Base-by-base conservation (phyloP, 2,797 vertebrate genomes). In the Semaprochilodus insignis region DNA sequence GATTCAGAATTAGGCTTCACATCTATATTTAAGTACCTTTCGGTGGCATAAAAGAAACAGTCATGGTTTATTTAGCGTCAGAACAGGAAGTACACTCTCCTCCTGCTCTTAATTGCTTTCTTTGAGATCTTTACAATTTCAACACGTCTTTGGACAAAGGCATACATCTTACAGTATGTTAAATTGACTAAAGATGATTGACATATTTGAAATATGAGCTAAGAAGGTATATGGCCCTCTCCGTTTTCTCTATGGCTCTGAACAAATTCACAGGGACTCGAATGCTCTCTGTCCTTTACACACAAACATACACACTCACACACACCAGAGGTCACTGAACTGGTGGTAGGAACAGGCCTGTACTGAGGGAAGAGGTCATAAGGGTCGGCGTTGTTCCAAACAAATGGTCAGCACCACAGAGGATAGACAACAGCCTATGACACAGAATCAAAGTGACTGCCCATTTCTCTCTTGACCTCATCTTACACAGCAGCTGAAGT, bases 351-450 rank as follows among this genome's bases (percentile, higher is more conserved):
- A 67, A 65, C 7, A 51, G 57, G 27, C 21, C 76, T 52, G 55
- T 69, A 69, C 60, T 17, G 14, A 71, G n/a, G 19, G 21, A 60
- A 8, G 27, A 83, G 83, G 83, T 87, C 78, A 83, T 44, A 19
- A 67, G 73, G 82, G 77, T 85, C 86, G 83, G 74, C 40, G 70
- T 59, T 23, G 40, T 77, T 86, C 78, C 59, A 74, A 74, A 82
- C 31, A 70, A 82, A 80, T 57, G 70, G 76, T 77, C 81, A 77
- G 81, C 80, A 63, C 52, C 71, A 66, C 75, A 55, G 79, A 83
- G 72, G 52, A 81, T 63, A 79, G 81, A 85, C 52, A 44, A 60
- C 70, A 62, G 55, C 57, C 74, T 65, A 10, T 34, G 51, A 63
- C 63, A 54, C 62, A 44, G 59, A 82, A 44, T 16, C 60, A 51